Percentiles rank a stretch among this genome's conserved stretches.
Evolutionary conservation across 2,797 vertebrate species (phyloP).

Genomic region (Ctenochaetus hawaiiensis): DNA sequence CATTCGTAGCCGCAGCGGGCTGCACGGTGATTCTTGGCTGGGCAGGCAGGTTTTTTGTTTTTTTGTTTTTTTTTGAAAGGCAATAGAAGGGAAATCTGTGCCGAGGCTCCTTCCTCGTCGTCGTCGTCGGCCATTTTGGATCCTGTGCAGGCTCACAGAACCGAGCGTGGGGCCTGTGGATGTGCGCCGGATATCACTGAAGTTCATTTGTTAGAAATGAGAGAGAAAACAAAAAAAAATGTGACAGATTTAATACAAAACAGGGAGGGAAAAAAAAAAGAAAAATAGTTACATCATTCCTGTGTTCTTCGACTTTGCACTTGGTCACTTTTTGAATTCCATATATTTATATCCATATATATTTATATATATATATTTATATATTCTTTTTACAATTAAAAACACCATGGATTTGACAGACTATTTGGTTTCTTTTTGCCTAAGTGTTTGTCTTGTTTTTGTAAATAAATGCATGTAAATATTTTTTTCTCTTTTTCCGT

Average conservation of each 20-base stretch:
- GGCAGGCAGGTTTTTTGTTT: slow-evolving; percentile 44
- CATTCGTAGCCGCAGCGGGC: slow-evolving; percentile 48
- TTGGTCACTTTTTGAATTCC: slow-evolving; percentile 86
- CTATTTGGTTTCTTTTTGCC: slow-evolving; percentile 88
- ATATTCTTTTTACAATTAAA: slow-evolving; percentile 89
- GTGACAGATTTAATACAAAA: slow-evolving; percentile 71
- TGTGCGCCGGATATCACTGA: slow-evolving; percentile 15
- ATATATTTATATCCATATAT: slow-evolving; percentile 89
- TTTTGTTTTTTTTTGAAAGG: slow-evolving; percentile 35
- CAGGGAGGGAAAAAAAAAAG: slow-evolving; percentile 44
- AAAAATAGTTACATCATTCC: slow-evolving; percentile 80
- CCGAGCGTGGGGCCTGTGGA: background rate
- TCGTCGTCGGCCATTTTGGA: slow-evolving; percentile 19
- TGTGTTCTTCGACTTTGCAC: slow-evolving; percentile 77
- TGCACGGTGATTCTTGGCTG: slow-evolving; percentile 73
- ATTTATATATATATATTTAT: slow-evolving; percentile 84
- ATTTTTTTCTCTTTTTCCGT: slow-evolving; percentile 66
- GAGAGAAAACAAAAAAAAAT: slow-evolving; percentile 49
- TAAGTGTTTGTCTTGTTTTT: slow-evolving; percentile 81
- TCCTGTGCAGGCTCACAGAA: slow-evolving; percentile 18
- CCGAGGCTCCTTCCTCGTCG: slow-evolving; percentile 24
- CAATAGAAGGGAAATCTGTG: slow-evolving; percentile 12
- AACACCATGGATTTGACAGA: slow-evolving; percentile 88
- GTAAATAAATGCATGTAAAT: slow-evolving; percentile 87
- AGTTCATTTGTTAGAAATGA: slow-evolving; percentile 33